Base-by-base conservation (phyloP, 2,797 vertebrate species). In the Pseudochirops corinnae region DNA sequence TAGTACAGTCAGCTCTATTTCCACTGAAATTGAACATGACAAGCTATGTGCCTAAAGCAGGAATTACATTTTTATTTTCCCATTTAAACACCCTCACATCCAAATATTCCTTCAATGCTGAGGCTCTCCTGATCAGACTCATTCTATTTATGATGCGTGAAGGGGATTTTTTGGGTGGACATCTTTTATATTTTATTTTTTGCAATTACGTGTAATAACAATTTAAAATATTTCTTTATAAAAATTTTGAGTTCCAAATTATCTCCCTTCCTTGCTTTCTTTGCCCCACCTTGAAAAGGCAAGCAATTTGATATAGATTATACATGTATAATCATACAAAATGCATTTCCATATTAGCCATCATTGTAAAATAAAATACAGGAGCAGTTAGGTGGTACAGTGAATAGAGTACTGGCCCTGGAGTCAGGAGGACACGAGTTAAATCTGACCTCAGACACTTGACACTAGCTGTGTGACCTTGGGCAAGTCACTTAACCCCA, bases 1-100 rank as follows among this genome's bases (percentile, higher is more conserved):
- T 91, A 92, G 28, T 56, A 46, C 95, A 92, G 91, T 93, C 96
- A 58, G 91, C 87, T 95, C 95, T 96, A 28, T 52, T 56, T 56
- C 95, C 50, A 56, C 95, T 92, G 94, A 91, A 58, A 92, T 74
- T 87, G 53, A 91, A 33, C n/a, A 93, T 94, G 74, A 57, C 90
- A 87, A 58, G 57, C 18, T 90, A 52, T 55, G 3, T 56, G 95
- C 95, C 31, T 55, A 87, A 55, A 94, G 29, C 18, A 94, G 31
- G 93, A 90, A 52, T 91, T 94, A 11, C 14, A 53, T 39, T 56
- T 6, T 56, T 74, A 55, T 56, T 28, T 90, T 93, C 92, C 74
- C 74, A 56, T 33, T 12, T 12, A 46, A 93, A 96, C 91, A 0
- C 0, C 55, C 67, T 58, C 1, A 87, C 74, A 52, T 55, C 92